phyloP scores from a whole-genome alignment of 1,140 invertebrate genomes.

The Tetraneura akinire region DNA sequence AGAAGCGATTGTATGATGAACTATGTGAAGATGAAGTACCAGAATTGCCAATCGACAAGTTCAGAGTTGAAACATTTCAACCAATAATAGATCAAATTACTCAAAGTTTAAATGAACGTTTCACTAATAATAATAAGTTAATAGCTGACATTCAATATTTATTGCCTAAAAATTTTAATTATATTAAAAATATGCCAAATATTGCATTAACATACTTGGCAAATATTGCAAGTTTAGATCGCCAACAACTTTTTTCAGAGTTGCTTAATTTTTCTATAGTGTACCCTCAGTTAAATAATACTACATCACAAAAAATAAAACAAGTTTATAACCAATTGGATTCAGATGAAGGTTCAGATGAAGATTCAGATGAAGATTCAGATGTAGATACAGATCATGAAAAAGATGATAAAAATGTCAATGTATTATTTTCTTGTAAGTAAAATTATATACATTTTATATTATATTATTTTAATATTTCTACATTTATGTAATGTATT shows the following conservation, averaged over 20 bases:
- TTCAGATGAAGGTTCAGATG: neutral
- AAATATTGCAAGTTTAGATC: constrained; percentile 9
- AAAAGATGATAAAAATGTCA: neutral
- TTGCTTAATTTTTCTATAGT: constrained; percentile 10
- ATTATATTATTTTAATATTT: constrained; percentile 5
- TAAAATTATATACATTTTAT: neutral
- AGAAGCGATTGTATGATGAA: neutral
- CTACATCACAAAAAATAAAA: constrained; percentile 5
- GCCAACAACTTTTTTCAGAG: neutral
- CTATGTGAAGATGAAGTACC: neutral
- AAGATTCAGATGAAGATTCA: neutral
- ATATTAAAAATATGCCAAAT: constrained; percentile 14
- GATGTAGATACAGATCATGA: constrained; percentile 21
- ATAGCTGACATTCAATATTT: neutral
- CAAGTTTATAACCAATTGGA: neutral
- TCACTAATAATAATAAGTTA: neutral
- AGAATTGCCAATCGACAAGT: neutral
- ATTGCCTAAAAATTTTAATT: constrained; percentile 1
- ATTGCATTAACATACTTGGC: constrained; percentile 12
- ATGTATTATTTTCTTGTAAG: constrained; percentile 12
- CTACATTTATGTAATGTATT: neutral
- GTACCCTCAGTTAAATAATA: neutral
- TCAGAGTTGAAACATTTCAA: constrained; percentile 30
- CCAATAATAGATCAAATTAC: constrained; percentile 34
- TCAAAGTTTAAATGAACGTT: constrained; percentile 32